Evolutionary conservation across 1,140 invertebrate genomes (phyloP).

Genomic region (Eubasilissa regina): DNA sequence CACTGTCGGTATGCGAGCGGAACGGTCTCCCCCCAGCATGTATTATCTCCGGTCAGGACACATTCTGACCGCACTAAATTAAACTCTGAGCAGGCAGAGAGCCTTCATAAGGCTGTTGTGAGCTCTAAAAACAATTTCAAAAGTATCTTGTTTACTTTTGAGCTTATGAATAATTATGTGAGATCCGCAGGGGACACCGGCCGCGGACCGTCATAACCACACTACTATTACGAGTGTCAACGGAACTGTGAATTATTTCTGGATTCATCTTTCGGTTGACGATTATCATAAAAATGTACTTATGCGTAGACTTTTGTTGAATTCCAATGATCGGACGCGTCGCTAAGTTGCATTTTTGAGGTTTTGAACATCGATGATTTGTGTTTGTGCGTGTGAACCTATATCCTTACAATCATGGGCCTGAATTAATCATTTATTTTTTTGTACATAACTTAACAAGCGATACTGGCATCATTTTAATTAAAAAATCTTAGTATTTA

Average conservation of each 20-base stretch:
- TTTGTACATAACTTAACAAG: not conserved
- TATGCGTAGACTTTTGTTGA: slow-evolving; percentile 13
- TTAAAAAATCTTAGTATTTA: not conserved
- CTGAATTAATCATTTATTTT: slow-evolving; percentile 2
- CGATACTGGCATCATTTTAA: not conserved
- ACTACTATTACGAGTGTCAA: slow-evolving; percentile 51
- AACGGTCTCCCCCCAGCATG: slow-evolving; percentile 5
- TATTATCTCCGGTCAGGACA: slow-evolving; percentile 16
- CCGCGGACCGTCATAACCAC: slow-evolving; percentile 30
- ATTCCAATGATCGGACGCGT: slow-evolving; percentile 32
- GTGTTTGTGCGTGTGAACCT: not conserved
- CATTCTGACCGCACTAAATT: slow-evolving; percentile 42
- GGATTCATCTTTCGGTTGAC: slow-evolving; percentile 41
- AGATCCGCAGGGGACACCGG: slow-evolving; percentile 27
- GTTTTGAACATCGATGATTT: not conserved
- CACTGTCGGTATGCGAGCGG: slow-evolving; percentile 8
- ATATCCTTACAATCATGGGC: slow-evolving; percentile 3
- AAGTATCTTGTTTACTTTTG: slow-evolving; percentile 46
- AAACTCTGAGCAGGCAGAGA: slow-evolving; percentile 31
- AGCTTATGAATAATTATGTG: slow-evolving; percentile 58
- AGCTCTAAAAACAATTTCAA: slow-evolving; percentile 53
- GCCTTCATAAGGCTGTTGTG: slow-evolving; percentile 38
- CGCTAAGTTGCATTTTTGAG: slow-evolving; percentile 3
- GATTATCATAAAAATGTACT: slow-evolving; percentile 53
- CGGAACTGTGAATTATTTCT: slow-evolving; percentile 58